phyloP scores from a whole-genome alignment of 2,797 vertebrate species.

The Poliocrania exsul region DNA sequence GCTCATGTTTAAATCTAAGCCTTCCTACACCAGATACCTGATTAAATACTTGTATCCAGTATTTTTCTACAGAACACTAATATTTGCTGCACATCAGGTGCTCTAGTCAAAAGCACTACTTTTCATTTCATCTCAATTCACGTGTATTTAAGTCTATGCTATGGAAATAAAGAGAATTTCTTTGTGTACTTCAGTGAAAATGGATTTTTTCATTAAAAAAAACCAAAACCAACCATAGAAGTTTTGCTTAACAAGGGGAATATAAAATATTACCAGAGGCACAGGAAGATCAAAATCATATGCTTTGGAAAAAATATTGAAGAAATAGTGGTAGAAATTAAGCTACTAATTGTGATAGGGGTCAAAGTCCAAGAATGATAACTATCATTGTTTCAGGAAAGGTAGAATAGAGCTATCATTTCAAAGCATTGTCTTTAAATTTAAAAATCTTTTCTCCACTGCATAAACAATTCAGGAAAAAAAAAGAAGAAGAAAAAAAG shows the following conservation, averaged over 20 bases:
- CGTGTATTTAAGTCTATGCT: background rate
- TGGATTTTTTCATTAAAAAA: background rate
- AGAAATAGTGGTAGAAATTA: background rate
- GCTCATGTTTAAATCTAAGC: background rate
- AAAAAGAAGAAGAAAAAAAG: background rate
- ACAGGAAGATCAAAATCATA: background rate
- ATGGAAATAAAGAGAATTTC: background rate
- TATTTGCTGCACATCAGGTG: background rate
- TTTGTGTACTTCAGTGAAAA: background rate
- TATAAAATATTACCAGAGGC: background rate
- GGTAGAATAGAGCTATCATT: background rate
- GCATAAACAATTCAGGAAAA: background rate
- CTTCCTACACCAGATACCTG: background rate
- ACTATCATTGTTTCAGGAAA: background rate
- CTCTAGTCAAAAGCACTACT: constrained; percentile 2
- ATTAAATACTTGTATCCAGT: background rate
- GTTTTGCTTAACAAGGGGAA: background rate
- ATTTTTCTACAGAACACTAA: background rate
- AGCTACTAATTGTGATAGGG: background rate
- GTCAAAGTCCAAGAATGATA: background rate
- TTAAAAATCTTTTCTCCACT: background rate
- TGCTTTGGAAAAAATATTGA: background rate
- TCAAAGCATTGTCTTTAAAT: background rate
- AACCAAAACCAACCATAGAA: background rate
- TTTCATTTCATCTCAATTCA: constrained; percentile 18